A percentile compares a stretch with the other conserved stretches of the same genome.
Conservation (phyloP, 2,113 vertebrate species). For the Dicaeum eximium region DNA sequence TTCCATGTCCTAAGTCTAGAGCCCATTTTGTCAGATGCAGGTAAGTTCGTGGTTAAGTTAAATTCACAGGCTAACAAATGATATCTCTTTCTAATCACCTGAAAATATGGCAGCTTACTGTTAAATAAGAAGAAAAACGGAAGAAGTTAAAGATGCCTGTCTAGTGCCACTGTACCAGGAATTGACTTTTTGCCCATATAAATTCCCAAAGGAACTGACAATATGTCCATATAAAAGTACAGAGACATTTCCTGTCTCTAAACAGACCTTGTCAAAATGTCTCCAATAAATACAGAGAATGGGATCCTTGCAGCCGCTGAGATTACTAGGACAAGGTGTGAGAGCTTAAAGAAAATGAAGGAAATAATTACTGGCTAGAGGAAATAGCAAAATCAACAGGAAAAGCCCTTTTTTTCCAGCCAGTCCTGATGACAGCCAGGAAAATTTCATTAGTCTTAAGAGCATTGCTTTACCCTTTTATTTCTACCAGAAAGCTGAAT, state of each 20-base stretch:
- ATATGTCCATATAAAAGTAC: not conserved
- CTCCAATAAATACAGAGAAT: not conserved
- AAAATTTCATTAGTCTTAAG: conserved; percentile 47
- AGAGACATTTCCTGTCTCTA: not conserved
- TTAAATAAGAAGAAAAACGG: not conserved
- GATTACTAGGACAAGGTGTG: not conserved
- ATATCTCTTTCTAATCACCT: not conserved
- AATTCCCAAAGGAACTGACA: not conserved
- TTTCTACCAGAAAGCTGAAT: conserved; percentile 21
- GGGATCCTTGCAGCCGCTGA: not conserved
- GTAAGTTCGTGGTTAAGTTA: not conserved
- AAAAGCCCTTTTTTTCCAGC: not conserved
- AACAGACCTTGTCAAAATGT: not conserved
- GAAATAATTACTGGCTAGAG: conserved; percentile 22
- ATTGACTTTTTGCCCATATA: not conserved
- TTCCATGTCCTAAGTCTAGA: not conserved
- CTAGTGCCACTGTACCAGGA: not conserved
- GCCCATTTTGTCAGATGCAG: not conserved
- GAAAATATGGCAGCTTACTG: not conserved
- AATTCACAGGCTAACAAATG: not conserved
- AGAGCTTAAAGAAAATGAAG: conserved; percentile 21
- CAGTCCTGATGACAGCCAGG: conserved; percentile 13
- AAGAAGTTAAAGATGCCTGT: not conserved
- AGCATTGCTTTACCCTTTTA: conserved; percentile 17
- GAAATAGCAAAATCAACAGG: conserved; percentile 41